Evolutionary conservation across 1,140 invertebrate species (phyloP).

Genomic region (Nomia melanderi): DNA sequence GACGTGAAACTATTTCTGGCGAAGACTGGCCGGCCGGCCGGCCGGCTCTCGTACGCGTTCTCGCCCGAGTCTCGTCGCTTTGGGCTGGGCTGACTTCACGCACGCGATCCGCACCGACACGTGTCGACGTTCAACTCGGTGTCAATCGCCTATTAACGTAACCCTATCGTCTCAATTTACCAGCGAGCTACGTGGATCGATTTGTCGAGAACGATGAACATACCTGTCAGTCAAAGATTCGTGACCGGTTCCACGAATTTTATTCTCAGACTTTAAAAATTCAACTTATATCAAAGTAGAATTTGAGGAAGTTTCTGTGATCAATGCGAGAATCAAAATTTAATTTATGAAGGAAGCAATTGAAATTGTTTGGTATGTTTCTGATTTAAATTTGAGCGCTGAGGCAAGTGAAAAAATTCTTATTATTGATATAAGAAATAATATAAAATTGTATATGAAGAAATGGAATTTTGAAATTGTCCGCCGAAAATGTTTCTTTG

Average conservation of each 20-base stretch:
- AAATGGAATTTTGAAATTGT: no score
- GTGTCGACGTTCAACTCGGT: slow-evolving; percentile 36
- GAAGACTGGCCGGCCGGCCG: slow-evolving; percentile 12
- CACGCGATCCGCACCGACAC: slow-evolving; percentile 37
- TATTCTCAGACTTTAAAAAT: background rate
- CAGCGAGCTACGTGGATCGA: slow-evolving; percentile 14
- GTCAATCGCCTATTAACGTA: slow-evolving; percentile 44
- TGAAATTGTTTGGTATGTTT: no score
- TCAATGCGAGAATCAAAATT: no score
- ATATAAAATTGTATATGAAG: no score
- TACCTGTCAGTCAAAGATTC: background rate
- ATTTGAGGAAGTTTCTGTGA: no score
- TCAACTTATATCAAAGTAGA: no score
- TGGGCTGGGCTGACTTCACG: slow-evolving; percentile 13
- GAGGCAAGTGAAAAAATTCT: no score
- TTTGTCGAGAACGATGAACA: background rate
- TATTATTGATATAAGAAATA: no score
- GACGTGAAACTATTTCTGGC: slow-evolving; percentile 38
- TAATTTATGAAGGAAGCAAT: no score
- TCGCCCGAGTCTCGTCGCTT: slow-evolving; percentile 8
- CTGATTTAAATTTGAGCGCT: no score
- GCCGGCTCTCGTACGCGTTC: background rate
- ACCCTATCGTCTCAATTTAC: slow-evolving; percentile 30
- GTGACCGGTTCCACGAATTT: background rate
- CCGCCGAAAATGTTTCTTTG: no score